Percentiles rank a stretch among this genome's conserved stretches.
These are phyloP conservation scores for Amiota mariae DNA, from an alignment of 2,888 invertebrate genomes.

Conservation along the genomic window DNA sequence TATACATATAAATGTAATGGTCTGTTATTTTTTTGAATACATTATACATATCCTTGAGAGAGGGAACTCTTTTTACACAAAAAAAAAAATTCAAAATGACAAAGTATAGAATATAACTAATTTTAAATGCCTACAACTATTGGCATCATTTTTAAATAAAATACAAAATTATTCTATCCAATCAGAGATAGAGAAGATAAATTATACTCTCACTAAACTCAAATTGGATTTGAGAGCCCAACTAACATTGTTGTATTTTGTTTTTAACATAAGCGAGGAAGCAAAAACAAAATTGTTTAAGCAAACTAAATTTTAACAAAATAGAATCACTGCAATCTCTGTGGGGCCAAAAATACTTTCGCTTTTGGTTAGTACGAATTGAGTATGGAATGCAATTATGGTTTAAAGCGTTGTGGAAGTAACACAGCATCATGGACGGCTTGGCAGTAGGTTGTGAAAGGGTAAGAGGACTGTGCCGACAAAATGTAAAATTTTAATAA, in stretches of 20 bases:
- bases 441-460: background rate
- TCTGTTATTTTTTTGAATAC: no score
- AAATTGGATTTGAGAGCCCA: background rate
- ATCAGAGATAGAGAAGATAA: no score
- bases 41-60: no score
- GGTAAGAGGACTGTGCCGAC: background rate
- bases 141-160: background rate
- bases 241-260: background rate
- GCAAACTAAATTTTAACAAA: slow-evolving; percentile 10
- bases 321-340: slow-evolving; percentile 5
- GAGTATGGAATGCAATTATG: slow-evolving; percentile 16
- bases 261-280: background rate
- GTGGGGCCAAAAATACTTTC: background rate
- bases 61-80: no score
- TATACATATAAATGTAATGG: no score
- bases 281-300: background rate
- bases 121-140: background rate
- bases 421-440: no score
- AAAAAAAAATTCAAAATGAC: no score
- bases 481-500: slow-evolving; percentile 11
- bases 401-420: no score
- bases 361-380: background rate
- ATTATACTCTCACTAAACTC: background rate
- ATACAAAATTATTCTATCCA: no score
- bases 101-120: background rate